Evolutionary conservation across 2,888 invertebrate genomes (phyloP), one percentile per base, ranked within the genome.

Genomic region (Hyppa rectilinea): DNA sequence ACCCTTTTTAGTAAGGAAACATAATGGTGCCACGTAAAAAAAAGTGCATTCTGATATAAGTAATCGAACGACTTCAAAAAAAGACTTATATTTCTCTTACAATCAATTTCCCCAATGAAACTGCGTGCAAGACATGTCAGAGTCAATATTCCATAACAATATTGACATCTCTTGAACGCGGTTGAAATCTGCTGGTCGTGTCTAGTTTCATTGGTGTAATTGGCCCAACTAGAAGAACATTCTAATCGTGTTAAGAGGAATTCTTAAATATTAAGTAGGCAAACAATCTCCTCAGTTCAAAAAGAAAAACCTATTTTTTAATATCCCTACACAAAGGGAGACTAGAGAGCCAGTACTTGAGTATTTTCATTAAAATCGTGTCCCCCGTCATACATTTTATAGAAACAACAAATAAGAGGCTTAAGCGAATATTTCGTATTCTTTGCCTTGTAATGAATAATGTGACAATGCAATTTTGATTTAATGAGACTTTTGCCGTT

Each of bases 401-500:
- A 88, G 86, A 82, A 87, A 86, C 86, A 90, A 90, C 90, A 91
- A 92, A 90, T 91, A 92, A 92, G 91, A 84, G 83, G 90, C 89
- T 92, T 90, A 88, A 62, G 72, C 60, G 82, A 83, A 85, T 86
- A 85, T 88, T 87, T 88, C 81, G 86, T 89, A 85, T 89, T 89
- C 86, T 89, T 89, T 88, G 80, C 80, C 84, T 61, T 76, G 69
- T 87, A 88, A 89, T 87, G 87, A 89, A 83, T 85, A 79, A 71
- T 80, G 78, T 78, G 77, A 82, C 82, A 80, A 78, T 74, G 77
- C 68, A 71, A 67, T 74, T 75, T 74, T 69, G 64, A 52, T 75
- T 72, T 77, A 65, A 75, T 77, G 73, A 69, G 84, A 81, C 62
- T 78, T 47, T 14, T 53, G 40, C 17, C 40, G 75, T 71, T 63